These are phyloP conservation scores for Leucophenga varia DNA, from an alignment of 1,140 invertebrate species.

Conservation along the genomic window DNA sequence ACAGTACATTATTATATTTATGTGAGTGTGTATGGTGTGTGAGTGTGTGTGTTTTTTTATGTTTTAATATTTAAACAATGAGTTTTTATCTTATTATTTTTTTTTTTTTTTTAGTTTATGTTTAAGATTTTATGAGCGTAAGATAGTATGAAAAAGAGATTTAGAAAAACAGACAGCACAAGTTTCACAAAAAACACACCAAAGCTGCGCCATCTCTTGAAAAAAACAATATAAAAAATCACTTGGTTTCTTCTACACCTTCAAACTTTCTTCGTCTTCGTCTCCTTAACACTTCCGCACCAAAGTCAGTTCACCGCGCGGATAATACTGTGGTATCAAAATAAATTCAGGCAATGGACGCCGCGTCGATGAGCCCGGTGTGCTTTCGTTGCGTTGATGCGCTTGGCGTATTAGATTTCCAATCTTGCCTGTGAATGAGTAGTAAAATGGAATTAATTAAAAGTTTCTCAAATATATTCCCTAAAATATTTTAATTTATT, in stretches of 20 bases:
- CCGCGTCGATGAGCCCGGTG: conserved; percentile 15
- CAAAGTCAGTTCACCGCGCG: conserved; percentile 38
- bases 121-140: too few relatives aligned
- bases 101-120: too few relatives aligned
- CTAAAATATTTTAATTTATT: background rate
- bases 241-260: too few relatives aligned
- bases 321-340: conserved; percentile 53
- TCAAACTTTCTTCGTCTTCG: too few relatives aligned
- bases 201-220: too few relatives aligned
- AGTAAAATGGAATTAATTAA: background rate
- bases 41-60: background rate
- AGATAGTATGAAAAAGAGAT: too few relatives aligned
- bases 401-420: conserved; percentile 45
- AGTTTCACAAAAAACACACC: too few relatives aligned
- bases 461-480: too few relatives aligned
- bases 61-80: too few relatives aligned
- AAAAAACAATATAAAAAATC: too few relatives aligned
- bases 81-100: too few relatives aligned
- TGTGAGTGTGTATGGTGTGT: background rate
- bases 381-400: conserved; percentile 19
- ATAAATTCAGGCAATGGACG: conserved; percentile 38
- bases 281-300: conserved; percentile 39
- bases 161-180: too few relatives aligned
- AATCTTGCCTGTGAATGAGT: conserved; percentile 34
- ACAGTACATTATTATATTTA: conserved; percentile 25